Base-by-base conservation (phyloP, 2,888 invertebrate species). In the Chrysolina oricalcia region DNA sequence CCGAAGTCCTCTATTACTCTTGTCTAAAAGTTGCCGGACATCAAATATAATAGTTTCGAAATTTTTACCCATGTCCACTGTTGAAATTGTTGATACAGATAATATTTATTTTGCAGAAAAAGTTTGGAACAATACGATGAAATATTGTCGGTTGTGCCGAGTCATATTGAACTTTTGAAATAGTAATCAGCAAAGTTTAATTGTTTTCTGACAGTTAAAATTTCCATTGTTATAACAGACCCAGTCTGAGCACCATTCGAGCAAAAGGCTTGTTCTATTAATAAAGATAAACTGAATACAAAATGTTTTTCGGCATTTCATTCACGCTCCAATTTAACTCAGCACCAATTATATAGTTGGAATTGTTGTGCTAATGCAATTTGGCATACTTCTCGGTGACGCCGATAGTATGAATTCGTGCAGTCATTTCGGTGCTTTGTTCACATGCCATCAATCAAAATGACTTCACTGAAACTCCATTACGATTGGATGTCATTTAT, bases 271-370 rank as follows among this genome's bases (percentile, higher is more conserved):
- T 21, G 43, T 41, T 15, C 69, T 77, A 77, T 77, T 73, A 77
- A 75, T 77, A 77, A 73, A 71, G 65, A 77, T 70, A 69, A 78
- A 76, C 76, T 78, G 74, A 76, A 78, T 64, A 71, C 75, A 76
- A 74, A 66, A 76, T 74, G 76, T 67, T 72, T 75, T 78, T 70
- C 70, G 23, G 21, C 62, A 53, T 72, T 75, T 70, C 64, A 68
- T 66, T 76, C 71, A 73, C 76, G 78, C 75, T 78, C 76, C 72
- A 77, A 65, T 78, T 78, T 75, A 73, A 69, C 72, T 76, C 41
- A 46, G 46, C 48, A 68, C 69, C 73, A 78, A 72, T 73, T 74
- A 76, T 76, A 67, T 71, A 69, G 62, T 72, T 73, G 53, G 64
- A 72, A 69, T 74, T 70, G 63, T 48, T 67, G 70, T 46, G 56